Conservation (phyloP, 2,113 vertebrate species). For the Sialia sialis region DNA sequence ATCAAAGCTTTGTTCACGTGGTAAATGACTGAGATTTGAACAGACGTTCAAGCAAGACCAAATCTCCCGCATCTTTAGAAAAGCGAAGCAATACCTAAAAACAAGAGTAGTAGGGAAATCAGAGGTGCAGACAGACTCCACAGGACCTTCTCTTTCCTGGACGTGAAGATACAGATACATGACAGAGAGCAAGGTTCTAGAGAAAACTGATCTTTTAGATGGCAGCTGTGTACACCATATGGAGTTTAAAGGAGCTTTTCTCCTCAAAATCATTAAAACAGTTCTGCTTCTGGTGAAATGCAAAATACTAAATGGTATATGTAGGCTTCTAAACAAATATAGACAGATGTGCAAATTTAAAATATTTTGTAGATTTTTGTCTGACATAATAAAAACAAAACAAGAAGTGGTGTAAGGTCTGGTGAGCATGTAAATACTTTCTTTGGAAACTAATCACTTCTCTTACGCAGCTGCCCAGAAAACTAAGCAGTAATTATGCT, state of each 20-base stretch:
- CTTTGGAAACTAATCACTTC: not conserved
- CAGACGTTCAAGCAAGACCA: not conserved
- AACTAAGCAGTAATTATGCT: not conserved
- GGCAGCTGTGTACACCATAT: not conserved
- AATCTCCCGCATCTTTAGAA: not conserved
- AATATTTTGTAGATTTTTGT: not conserved
- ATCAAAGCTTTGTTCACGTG: no score
- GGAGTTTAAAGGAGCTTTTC: not conserved
- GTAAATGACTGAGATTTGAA: not conserved
- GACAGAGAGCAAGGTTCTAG: not conserved
- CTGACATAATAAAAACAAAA: not conserved
- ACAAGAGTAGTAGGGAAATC: not conserved
- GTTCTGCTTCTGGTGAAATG: not conserved
- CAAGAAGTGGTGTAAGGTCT: not conserved
- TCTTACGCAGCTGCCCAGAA: not conserved
- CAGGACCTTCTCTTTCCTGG: no score
- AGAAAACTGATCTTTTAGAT: not conserved
- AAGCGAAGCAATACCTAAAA: not conserved
- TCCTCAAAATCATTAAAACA: not conserved
- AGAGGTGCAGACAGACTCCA: not conserved
- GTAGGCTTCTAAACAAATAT: not conserved
- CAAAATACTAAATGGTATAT: not conserved
- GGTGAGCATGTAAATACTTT: not conserved
- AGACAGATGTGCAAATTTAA: not conserved
- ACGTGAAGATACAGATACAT: not conserved